phyloP scores from a whole-genome alignment of 2,797 vertebrate genomes.

The Takifugu rubripes region DNA sequence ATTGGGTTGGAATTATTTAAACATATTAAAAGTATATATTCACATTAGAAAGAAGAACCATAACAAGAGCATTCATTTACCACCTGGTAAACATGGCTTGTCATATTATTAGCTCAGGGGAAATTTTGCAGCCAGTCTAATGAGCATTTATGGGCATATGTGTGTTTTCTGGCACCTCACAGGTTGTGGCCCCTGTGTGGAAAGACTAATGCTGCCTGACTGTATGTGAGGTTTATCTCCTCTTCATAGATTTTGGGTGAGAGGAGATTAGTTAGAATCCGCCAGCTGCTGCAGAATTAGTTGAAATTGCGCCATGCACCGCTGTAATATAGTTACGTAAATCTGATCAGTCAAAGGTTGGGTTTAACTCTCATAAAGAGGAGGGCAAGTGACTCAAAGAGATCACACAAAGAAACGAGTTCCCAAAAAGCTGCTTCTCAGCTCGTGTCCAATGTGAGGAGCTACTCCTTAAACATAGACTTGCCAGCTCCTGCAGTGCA shows the following conservation, averaged over 20 bases:
- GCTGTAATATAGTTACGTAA: conserved; percentile 69
- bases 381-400: conserved; percentile 58
- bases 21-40: no score
- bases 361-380: conserved; percentile 55
- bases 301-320: conserved; percentile 63
- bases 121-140: conserved; percentile 9
- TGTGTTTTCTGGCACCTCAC: conserved; percentile 22
- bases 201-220: conserved; percentile 23
- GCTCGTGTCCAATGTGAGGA: conserved; percentile 17
- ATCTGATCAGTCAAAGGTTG: conserved; percentile 37
- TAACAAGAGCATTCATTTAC: no score
- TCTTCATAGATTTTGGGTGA: conserved; percentile 52
- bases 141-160: conserved; percentile 1
- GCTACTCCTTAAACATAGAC: conserved; percentile 4
- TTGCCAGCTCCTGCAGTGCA: not conserved
- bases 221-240: conserved; percentile 49
- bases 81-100: conserved; percentile 8
- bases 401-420: conserved; percentile 14
- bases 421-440: conserved; percentile 12
- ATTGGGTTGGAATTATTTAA: no score
- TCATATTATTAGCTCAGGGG: not conserved
- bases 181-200: conserved; percentile 15
- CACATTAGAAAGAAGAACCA: no score
- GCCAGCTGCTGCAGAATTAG: conserved; percentile 72
- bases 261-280: conserved; percentile 71